Evolutionary conservation across 2,113 vertebrate species (phyloP), one percentile per base, ranked within the genome.

Genomic region (Tenrec ecaudatus): DNA sequence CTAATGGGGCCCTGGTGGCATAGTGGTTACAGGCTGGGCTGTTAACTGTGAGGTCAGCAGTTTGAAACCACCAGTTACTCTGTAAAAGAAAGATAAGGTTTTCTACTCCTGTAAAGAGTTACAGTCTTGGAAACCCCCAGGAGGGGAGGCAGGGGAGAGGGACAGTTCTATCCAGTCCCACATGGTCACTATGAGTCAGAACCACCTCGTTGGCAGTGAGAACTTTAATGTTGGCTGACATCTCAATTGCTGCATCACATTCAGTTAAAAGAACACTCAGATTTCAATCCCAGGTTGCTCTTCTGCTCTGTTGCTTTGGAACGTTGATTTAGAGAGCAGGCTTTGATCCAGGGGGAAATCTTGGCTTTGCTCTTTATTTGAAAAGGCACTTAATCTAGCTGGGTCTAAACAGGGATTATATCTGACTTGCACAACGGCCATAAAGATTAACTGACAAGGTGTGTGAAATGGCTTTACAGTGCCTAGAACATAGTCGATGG

Each of bases 301-400:
- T 87, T 87, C 73, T 90, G 79, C 88, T 14, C 40, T 66, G 36
- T 84, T 27, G 3, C 11, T 31, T 12, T 64, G 23, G 53, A 94
- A 91, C 58, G 86, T 89, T 85, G 38, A 53, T 53, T 88, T 90
- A 75, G 20, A 83, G 20, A 84, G 89, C n/a, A 64, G 22, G 38
- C 16, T 95, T 86, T n/a, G 1, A 89, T 1, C 3, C 66, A 71
- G 76, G 66, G 11, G 58, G 19, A 82, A 83, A 86, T 68, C 22
- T 17, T 86, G 76, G 57, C 25, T 89, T 60, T 82, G 15, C 22
- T 31, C 36, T 15, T 86, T 76, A 80, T 20, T 71, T 57, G 62
- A 2, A 73, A 29, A 69, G 36, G 20, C 2, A 79, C 33, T 86
- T 89, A 71, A 76, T 84, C 38, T 66, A 77, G 15, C 29, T 78